Base-by-base conservation (phyloP, 2,888 invertebrate genomes). In the Caenorhabditis sp. region DNA sequence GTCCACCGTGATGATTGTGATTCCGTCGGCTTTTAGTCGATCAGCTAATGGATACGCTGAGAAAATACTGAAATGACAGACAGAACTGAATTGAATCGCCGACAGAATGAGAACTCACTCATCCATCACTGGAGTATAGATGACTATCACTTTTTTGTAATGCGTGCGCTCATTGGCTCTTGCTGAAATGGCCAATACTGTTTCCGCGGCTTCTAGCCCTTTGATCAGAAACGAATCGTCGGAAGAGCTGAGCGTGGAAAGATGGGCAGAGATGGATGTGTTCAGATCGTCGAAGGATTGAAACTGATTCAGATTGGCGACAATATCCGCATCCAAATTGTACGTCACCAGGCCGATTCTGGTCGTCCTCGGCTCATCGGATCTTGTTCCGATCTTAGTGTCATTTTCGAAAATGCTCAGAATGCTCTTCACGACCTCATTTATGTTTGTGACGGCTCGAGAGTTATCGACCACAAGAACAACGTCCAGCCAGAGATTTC, bases 1-100 rank as follows among this genome's bases (percentile, higher is more conserved):
- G 27, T 63, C 73, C 1, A 78, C 59, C 0, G 74, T 74, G 17
- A 58, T 30, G 27, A 78, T 62, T 11, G n/a, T 39, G 22, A 59
- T 56, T 22, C 74, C 78, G 30, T 26, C 27, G n/a, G 55, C 24
- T 22, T 63, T 78, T 35, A 78, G 30, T 4, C 61, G 53, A 9
- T 50, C 37, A 0, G 78, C 73, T 11, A 53, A 17, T 22, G 61
- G 58, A 2, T n/a, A n/a, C n/a, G n/a, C n/a, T n/a, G n/a, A n/a
- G n/a, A n/a, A n/a, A n/a, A n/a, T n/a, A n/a, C n/a, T n/a, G n/a
- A n/a, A n/a, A n/a, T n/a, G n/a, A n/a, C n/a, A n/a, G n/a, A n/a
- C n/a, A n/a, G n/a, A n/a, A n/a, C n/a, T n/a, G n/a, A n/a, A n/a
- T n/a, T n/a, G n/a, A n/a, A 22, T 52, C 52, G 7, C 11, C 41